Conservation (phyloP, 2,888 invertebrate species). For the Oligia strigilis region DNA sequence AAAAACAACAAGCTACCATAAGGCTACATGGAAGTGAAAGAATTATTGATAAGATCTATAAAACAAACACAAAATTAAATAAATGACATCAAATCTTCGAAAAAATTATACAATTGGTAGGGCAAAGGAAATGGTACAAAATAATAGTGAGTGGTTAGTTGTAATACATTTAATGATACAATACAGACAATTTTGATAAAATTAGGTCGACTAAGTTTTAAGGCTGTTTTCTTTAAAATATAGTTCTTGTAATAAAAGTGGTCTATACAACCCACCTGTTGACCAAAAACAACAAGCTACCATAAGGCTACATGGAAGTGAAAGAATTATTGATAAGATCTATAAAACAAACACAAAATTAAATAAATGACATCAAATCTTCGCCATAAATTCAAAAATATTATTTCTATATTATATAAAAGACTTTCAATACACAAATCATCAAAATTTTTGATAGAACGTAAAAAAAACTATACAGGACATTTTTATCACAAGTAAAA, state of each 20-base stretch:
- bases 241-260: conserved; percentile 10
- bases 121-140: not conserved
- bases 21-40: conserved; percentile 35
- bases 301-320: conserved; percentile 20
- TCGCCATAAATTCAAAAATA: not conserved
- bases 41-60: conserved; percentile 17
- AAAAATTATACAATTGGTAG: not conserved
- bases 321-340: conserved; percentile 34
- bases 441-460: not conserved
- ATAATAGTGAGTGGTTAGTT: not conserved
- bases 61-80: not conserved
- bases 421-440: not conserved
- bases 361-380: not conserved
- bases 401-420: not conserved
- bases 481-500: not conserved
- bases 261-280: not conserved
- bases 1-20: conserved; percentile 6
- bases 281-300: not conserved
- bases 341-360: not conserved
- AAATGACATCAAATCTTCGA: not conserved
- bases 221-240: not conserved
- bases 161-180: conserved; percentile 21
- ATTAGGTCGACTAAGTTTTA: not conserved
- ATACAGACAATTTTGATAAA: conserved; percentile 17
- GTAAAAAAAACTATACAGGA: not conserved